Evolutionary conservation across 64 coral and sea anemone genomes (phyloP).

Genomic region (Actinia tenebrosa): DNA sequence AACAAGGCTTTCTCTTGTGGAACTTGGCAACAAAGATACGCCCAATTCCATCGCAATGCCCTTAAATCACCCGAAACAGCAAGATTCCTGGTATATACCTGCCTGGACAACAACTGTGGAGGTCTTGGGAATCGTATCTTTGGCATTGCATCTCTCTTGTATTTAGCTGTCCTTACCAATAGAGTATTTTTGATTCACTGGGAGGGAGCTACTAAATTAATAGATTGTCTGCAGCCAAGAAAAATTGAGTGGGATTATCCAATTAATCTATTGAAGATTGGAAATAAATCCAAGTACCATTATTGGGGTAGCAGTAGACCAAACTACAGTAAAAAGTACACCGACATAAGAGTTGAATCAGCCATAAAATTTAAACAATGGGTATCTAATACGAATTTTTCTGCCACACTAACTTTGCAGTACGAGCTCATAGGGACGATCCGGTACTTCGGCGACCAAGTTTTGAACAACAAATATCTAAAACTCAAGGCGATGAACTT

Average conservation of each 20-base stretch:
- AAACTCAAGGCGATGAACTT: background rate
- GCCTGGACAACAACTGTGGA: background rate
- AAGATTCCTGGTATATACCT: background rate
- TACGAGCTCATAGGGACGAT: slow-evolving; percentile 10
- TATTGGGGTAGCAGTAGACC: background rate
- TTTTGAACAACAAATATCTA: background rate
- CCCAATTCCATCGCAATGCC: background rate
- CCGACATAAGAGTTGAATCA: background rate
- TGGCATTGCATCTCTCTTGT: slow-evolving; percentile 25
- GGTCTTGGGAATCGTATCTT: slow-evolving; percentile 27
- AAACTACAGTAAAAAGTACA: background rate
- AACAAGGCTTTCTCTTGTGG: background rate
- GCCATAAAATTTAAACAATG: background rate
- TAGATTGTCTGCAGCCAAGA: slow-evolving; percentile 1
- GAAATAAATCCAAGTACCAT: background rate
- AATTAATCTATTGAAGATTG: background rate
- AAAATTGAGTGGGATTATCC: slow-evolving; percentile 26
- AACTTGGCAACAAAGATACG: slow-evolving; percentile 21
- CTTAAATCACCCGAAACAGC: background rate
- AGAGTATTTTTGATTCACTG: slow-evolving; percentile 23
- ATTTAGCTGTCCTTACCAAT: slow-evolving; percentile 9
- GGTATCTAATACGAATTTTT: background rate
- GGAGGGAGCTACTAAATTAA: background rate
- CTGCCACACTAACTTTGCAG: background rate
- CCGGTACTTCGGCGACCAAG: background rate